Base-by-base conservation (phyloP, 2,888 invertebrate species). In the Apoderus coryli region DNA sequence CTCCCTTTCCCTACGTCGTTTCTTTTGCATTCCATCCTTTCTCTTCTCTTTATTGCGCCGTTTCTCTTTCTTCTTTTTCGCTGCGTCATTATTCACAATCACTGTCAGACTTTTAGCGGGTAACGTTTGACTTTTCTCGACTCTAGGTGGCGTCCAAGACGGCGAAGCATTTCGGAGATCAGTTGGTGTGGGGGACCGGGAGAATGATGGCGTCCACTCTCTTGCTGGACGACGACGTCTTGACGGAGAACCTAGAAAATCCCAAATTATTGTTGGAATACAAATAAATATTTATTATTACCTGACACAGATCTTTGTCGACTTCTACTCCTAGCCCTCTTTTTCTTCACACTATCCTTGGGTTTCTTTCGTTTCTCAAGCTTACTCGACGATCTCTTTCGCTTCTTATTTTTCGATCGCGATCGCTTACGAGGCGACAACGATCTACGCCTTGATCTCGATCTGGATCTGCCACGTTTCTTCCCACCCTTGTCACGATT, bases 111-210 rank as follows among this genome's bases (percentile, higher is more conserved):
- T 65, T 3, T 62, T 15, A 29, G 29, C 32, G 16, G 35, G 29
- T 10, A 39, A 26, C 4, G 26, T 22, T 19, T 28, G 13, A 10
- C 33, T 6, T 27, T 64, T 40, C 52, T 53, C 4, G 60, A 56
- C 53, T 14, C 64, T 44, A 0, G 73, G 73, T 10, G 76, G 75
- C 10, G 77, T 75, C 72, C 72, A 74, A 0, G 67, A 67, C 0
- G 62, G 53, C 3, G 60, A 56, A 19, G 48, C 36, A 24, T 45
- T 40, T 16, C 46, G 42, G 14, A 48, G 53, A 2, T 48, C 24
- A 9, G 29, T 46, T 2, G 62, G 64, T 19, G 67, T 63, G 27
- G 69, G 64, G 16, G 76, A 74, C 31, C 67, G 60, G 3, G 70
- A 69, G 54, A 69, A 65, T 16, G 69, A 64, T 4, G 67, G 67